Conservation (phyloP, 2,113 vertebrate genomes). For the Chinchilla lanigera region DNA sequence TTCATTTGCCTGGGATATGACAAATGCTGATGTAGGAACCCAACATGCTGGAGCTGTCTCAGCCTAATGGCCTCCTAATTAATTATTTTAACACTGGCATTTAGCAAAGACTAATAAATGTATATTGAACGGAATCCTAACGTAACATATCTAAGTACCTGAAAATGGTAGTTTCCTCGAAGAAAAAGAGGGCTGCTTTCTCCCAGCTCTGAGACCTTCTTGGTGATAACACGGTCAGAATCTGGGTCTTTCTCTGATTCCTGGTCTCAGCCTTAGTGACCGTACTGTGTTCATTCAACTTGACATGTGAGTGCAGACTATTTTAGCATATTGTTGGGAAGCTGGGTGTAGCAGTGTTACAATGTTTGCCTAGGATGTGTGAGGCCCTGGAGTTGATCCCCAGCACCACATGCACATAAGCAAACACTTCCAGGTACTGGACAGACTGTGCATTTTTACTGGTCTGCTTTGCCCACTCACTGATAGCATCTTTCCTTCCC, state of each 20-base stretch:
- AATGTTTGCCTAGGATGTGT: not conserved
- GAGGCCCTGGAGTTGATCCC: not conserved
- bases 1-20: not conserved
- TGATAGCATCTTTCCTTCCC: conserved; percentile 44
- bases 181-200: conserved; percentile 10
- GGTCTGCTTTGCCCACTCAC: not conserved
- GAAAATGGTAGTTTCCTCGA: not conserved
- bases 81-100: not conserved
- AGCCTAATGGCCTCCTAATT: not conserved
- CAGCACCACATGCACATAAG: not conserved
- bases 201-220: not conserved
- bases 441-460: conserved; percentile 57
- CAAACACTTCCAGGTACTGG: not conserved
- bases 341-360: not conserved
- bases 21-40: not conserved
- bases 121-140: not conserved
- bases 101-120: not conserved
- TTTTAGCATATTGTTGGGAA: not conserved
- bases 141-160: not conserved
- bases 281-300: conserved; percentile 27
- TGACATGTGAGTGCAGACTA: not conserved
- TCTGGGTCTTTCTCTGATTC: not conserved
- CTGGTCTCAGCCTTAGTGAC: not conserved
- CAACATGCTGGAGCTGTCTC: not conserved
- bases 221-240: not conserved